Evolutionary conservation across 92 coral and sea anemone species (phyloP).

Genomic region (Palythoa heliodiscus): DNA sequence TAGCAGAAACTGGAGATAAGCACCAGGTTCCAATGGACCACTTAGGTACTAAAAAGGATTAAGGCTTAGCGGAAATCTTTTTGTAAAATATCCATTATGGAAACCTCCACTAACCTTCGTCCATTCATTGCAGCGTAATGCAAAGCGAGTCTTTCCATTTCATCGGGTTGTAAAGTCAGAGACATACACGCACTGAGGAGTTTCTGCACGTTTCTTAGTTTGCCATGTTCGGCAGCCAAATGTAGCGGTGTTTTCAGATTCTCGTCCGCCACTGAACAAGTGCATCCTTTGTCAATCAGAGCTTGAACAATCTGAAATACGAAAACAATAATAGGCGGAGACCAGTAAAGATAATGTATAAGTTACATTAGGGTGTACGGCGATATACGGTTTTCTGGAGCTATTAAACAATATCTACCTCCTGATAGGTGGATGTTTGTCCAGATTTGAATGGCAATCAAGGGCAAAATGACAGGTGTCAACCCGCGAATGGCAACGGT

Average conservation of each 20-base stretch:
- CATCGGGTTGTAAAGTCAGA: constrained; percentile 50
- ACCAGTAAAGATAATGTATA: background rate
- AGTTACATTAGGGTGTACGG: too few relatives aligned
- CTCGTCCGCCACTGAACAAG: constrained; percentile 63
- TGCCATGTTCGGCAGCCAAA: constrained; percentile 72
- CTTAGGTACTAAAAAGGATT: too few relatives aligned
- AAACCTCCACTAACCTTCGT: constrained; percentile 47
- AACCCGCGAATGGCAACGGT: too few relatives aligned
- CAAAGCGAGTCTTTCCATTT: constrained; percentile 55
- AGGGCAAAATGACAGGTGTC: too few relatives aligned
- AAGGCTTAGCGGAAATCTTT: background rate
- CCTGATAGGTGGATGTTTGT: too few relatives aligned
- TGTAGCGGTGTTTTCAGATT: constrained; percentile 67
- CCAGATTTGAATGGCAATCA: too few relatives aligned
- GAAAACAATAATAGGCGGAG: background rate
- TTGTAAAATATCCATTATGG: background rate
- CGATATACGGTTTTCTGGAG: too few relatives aligned
- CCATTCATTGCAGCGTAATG: constrained; percentile 78
- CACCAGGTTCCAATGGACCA: too few relatives aligned
- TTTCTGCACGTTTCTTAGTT: constrained; percentile 51
- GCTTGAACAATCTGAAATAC: constrained; percentile 52
- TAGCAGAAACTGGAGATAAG: too few relatives aligned
- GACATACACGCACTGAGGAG: constrained; percentile 52
- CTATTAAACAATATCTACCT: too few relatives aligned
- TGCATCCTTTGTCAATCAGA: constrained; percentile 60